Evolutionary conservation across 2,113 vertebrate species (phyloP).

Genomic region (Recurvirostra avosetta): DNA sequence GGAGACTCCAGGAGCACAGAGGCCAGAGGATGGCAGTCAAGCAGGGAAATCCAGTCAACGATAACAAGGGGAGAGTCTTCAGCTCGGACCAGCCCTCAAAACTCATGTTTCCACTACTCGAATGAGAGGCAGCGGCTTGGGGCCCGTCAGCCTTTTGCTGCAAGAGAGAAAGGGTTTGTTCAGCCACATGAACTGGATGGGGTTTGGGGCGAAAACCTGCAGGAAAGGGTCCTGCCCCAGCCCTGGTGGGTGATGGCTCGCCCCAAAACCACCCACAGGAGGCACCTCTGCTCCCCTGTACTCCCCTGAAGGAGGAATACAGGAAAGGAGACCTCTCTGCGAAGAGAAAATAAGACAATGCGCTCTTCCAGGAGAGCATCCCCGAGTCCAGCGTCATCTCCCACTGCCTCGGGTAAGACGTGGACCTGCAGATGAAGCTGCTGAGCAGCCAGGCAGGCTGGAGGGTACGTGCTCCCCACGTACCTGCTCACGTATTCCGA

Average conservation of each 20-base stretch:
- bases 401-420: accelerated
- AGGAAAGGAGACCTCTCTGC: neutral
- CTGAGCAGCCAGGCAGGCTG: neutral
- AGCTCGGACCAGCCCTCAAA: neutral
- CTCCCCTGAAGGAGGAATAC: neutral
- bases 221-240: neutral
- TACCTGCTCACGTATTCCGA: constrained; percentile 85
- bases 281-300: neutral
- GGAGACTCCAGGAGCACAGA: neutral
- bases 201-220: neutral
- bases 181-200: accelerated
- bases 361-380: neutral
- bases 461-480: accelerated
- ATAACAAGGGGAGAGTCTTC: neutral
- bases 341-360: accelerated
- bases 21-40: neutral
- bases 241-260: neutral
- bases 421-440: neutral
- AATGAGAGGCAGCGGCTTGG: constrained; percentile 87
- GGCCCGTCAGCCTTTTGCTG: constrained; percentile 78
- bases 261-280: accelerated
- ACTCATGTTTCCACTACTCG: constrained; percentile 89
- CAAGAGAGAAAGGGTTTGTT: neutral
- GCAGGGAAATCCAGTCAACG: constrained; percentile 17
- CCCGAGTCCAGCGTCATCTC: neutral